Evolutionary conservation across 2,888 invertebrate species (phyloP).

Genomic region (Andrena trimmerana): DNA sequence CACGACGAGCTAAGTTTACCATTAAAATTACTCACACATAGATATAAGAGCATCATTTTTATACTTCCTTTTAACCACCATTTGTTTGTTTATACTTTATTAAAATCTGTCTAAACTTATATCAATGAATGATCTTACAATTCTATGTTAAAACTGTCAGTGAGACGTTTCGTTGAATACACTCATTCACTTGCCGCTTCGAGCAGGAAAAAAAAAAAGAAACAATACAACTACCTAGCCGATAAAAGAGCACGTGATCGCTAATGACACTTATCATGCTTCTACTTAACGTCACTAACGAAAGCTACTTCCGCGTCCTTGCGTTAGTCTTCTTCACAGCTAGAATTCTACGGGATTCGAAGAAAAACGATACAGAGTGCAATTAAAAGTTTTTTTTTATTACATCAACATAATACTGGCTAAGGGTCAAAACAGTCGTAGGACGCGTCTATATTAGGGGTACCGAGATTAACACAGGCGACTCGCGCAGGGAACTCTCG

Average conservation of each 20-base stretch:
- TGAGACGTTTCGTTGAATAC: too few relatives aligned
- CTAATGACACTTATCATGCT: neutral
- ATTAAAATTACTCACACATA: neutral
- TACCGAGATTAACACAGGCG: conserved; percentile 63
- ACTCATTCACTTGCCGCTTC: too few relatives aligned
- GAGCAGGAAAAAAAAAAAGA: too few relatives aligned
- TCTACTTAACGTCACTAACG: neutral
- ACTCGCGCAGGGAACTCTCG: conserved; percentile 40
- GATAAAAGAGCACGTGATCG: too few relatives aligned
- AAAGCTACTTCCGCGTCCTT: neutral
- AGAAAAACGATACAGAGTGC: conserved; percentile 27
- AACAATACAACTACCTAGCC: too few relatives aligned
- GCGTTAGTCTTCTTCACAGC: neutral
- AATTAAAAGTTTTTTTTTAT: conserved; percentile 78
- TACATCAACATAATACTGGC: conserved; percentile 82
- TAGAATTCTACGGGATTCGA: neutral
- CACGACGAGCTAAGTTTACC: too few relatives aligned
- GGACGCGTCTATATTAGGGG: conserved; percentile 78
- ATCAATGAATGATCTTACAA: too few relatives aligned
- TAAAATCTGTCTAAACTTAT: neutral
- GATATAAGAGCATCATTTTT: too few relatives aligned
- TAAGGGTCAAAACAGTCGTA: conserved; percentile 78
- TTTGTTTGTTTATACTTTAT: too few relatives aligned
- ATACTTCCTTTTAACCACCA: too few relatives aligned
- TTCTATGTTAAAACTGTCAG: too few relatives aligned